These are phyloP conservation scores for Spinus pinus DNA, from an alignment of 2,797 vertebrate genomes.

Conservation along the genomic window DNA sequence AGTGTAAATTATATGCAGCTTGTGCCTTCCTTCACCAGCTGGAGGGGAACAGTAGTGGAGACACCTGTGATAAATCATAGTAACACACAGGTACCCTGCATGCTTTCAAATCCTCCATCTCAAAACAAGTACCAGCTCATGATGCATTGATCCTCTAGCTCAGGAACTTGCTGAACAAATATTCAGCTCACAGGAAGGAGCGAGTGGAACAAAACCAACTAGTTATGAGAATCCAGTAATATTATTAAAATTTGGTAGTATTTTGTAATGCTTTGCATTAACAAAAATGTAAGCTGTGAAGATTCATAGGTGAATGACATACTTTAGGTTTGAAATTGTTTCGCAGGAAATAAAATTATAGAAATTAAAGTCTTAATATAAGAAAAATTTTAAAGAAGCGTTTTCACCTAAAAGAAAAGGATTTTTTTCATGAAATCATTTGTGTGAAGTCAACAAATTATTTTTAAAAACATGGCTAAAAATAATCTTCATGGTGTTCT, in stretches of 20 bases:
- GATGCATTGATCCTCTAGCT: background rate
- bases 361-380: background rate
- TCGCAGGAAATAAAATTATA: background rate
- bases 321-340: background rate
- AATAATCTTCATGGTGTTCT: background rate
- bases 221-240: background rate
- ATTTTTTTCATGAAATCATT: background rate
- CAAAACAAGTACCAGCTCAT: background rate
- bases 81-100: fast-evolving
- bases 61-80: background rate
- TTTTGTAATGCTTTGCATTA: background rate
- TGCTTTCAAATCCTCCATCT: background rate
- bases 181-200: background rate
- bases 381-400: background rate
- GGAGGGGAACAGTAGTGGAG: background rate
- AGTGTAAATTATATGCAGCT: background rate
- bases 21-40: background rate
- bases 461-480: background rate
- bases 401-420: background rate
- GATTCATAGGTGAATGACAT: background rate
- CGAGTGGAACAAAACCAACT: background rate
- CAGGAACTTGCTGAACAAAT: background rate
- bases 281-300: background rate
- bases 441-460: background rate
- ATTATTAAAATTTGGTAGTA: background rate